Conservation (phyloP, 1,140 invertebrate genomes). For the Neodiprion pinetum region DNA sequence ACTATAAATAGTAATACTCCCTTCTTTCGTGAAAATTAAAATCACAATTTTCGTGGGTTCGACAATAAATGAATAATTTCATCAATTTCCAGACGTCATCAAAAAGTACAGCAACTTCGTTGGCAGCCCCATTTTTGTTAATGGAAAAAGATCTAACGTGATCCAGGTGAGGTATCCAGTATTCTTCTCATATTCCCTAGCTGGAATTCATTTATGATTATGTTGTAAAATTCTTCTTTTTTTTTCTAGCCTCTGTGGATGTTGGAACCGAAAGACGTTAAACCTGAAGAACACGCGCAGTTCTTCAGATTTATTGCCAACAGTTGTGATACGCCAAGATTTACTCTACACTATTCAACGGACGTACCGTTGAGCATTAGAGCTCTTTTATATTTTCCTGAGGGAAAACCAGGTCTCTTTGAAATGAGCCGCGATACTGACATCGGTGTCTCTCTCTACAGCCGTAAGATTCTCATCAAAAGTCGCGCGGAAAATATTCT, state of each 20-base stretch:
- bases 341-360: constrained; percentile 82
- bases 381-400: constrained; percentile 92
- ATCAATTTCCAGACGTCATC: constrained; percentile 74
- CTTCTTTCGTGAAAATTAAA: constrained; percentile 1
- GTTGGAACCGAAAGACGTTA: constrained; percentile 88
- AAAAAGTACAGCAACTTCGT: constrained; percentile 98
- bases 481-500: constrained; percentile 89
- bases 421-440: constrained; percentile 86
- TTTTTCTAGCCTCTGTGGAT: constrained; percentile 87
- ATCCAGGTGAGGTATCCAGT: constrained; percentile 70
- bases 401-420: constrained; percentile 87
- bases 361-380: constrained; percentile 93
- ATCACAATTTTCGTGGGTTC: not conserved
- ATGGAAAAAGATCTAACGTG: constrained; percentile 85
- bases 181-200: constrained; percentile 10
- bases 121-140: constrained; percentile 89
- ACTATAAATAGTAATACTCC: constrained; percentile 73
- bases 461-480: constrained; percentile 89
- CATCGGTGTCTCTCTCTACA: constrained; percentile 88
- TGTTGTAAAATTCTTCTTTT: constrained; percentile 14
- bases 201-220: constrained; percentile 3
- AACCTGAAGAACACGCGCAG: constrained; percentile 84
- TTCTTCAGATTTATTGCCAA: constrained; percentile 91
- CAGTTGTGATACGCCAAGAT: constrained; percentile 84
- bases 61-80: not conserved